A percentile compares a stretch with the other conserved stretches of the same genome.
Conservation (phyloP, 2,797 vertebrate genomes). For the Manis crassicaudata region DNA sequence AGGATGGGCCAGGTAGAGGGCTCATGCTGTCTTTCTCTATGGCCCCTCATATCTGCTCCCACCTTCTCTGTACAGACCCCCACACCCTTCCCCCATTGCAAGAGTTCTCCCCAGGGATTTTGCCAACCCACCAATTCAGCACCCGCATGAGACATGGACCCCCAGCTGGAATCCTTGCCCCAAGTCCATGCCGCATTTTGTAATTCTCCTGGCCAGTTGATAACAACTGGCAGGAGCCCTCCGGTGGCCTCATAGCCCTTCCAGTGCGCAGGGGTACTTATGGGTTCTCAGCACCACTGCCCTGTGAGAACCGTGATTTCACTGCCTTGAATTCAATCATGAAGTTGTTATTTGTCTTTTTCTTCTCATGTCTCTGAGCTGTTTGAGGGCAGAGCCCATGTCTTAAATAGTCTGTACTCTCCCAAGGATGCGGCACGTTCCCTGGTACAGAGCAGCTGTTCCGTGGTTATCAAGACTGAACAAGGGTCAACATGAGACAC, state of each 20-base stretch:
- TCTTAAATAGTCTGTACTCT: background rate
- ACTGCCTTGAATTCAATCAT: background rate
- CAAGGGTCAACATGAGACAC: background rate
- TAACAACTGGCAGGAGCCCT: background rate
- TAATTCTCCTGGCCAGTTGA: background rate
- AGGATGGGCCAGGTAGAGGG: background rate
- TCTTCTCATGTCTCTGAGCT: conserved; percentile 8
- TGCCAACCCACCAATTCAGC: background rate
- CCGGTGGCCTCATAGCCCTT: conserved; percentile 36
- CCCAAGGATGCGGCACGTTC: background rate
- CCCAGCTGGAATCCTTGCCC: conserved; percentile 9
- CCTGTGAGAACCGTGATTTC: background rate
- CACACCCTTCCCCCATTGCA: fast-evolving
- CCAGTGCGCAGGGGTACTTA: background rate
- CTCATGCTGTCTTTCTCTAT: background rate
- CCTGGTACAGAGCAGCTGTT: background rate
- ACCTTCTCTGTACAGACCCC: background rate
- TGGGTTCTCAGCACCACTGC: background rate
- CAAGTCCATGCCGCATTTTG: background rate
- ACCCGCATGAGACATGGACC: background rate
- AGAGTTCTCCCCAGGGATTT: background rate
- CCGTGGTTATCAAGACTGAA: background rate
- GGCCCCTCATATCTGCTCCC: background rate
- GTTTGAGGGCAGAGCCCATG: background rate
- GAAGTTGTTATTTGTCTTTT: background rate